Percentiles rank a stretch among this genome's conserved stretches.
Conservation (phyloP, 2,113 vertebrate species). For the Haplochromis burtoni region DNA sequence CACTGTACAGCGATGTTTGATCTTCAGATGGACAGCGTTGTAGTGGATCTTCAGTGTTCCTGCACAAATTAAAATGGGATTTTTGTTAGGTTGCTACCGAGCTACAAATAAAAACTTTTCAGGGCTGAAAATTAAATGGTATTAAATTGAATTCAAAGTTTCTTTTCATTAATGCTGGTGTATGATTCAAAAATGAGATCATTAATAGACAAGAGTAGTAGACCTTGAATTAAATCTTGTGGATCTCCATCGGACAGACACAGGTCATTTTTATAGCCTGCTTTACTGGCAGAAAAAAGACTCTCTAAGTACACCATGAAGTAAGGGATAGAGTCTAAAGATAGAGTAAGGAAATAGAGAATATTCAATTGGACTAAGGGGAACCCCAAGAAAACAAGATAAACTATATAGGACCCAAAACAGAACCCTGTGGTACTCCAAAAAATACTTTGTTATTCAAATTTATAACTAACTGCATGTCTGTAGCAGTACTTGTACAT, state of each 20-base stretch:
- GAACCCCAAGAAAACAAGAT: not conserved
- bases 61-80: not conserved
- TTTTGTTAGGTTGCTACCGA: fast-evolving
- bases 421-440: not conserved
- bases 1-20: conserved; percentile 92
- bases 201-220: not conserved
- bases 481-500: not conserved
- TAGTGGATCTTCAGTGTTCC: conserved; percentile 96
- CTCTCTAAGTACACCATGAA: not conserved
- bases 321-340: not conserved
- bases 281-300: not conserved
- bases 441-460: not conserved
- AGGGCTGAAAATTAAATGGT: not conserved
- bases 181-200: not conserved
- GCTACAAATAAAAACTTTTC: not conserved
- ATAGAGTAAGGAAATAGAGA: not conserved
- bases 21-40: conserved; percentile 93
- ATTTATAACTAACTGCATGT: not conserved
- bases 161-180: not conserved
- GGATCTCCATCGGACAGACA: not conserved
- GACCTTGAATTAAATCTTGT: not conserved
- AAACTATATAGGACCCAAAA: not conserved
- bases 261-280: not conserved
- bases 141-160: not conserved
- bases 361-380: fast-evolving